A percentile compares a stretch with the other conserved stretches of the same genome.
phyloP scores from a whole-genome alignment of 2,113 vertebrate species.

The Lota lota region DNA sequence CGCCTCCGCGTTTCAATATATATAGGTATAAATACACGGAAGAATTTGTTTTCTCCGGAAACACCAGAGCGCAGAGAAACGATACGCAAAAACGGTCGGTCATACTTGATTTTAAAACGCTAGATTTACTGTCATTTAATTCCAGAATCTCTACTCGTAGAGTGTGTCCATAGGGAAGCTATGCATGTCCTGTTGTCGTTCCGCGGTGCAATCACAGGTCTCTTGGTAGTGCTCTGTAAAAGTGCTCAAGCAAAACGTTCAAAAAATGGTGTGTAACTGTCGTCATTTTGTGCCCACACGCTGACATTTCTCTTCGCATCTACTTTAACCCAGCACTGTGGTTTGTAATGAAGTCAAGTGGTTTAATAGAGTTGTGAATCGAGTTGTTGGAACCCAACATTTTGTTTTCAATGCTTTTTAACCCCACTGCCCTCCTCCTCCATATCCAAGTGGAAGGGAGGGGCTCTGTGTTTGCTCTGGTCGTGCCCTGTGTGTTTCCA shows the following conservation, averaged over 20 bases:
- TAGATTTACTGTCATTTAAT: constrained; percentile 72
- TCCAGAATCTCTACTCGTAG: constrained; percentile 70
- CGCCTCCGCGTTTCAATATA: constrained; percentile 23
- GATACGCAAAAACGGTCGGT: constrained; percentile 51
- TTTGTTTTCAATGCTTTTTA: constrained; percentile 56
- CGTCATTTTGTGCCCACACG: constrained; percentile 76
- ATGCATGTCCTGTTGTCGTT: constrained; percentile 80
- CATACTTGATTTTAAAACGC: constrained; percentile 65
- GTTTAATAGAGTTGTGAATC: constrained; percentile 69
- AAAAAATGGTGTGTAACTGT: constrained; percentile 71
- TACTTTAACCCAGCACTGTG: constrained; percentile 75
- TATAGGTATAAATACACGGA: constrained; percentile 65
- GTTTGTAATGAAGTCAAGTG: constrained; percentile 73
- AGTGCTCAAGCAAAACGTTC: constrained; percentile 76
- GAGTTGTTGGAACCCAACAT: constrained; percentile 72
- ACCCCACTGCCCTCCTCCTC: constrained; percentile 34
- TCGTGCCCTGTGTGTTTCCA: constrained; percentile 31
- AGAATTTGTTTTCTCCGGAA: constrained; percentile 32
- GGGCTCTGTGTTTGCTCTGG: constrained; percentile 41
- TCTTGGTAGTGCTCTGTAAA: constrained; percentile 80
- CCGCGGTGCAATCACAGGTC: constrained; percentile 78
- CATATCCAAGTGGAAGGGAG: constrained; percentile 53
- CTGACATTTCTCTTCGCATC: constrained; percentile 74
- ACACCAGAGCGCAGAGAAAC: constrained; percentile 55
- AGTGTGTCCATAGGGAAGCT: constrained; percentile 75